Conservation (phyloP, 2,888 invertebrate genomes). For the Campoplex capitator region DNA sequence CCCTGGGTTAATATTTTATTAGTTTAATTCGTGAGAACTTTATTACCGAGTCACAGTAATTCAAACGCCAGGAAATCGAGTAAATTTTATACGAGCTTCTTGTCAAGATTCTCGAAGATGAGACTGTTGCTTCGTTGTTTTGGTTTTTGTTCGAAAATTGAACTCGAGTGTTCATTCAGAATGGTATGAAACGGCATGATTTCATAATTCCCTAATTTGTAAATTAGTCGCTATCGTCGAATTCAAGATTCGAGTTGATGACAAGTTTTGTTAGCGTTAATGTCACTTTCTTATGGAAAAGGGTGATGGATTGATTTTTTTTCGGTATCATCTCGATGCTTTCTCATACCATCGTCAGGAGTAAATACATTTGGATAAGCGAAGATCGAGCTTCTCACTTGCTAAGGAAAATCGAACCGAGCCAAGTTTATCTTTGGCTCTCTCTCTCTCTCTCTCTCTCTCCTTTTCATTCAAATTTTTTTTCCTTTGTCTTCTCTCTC, state of each 20-base stretch:
- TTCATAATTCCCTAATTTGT: slow-evolving; percentile 28
- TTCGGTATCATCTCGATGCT: neutral
- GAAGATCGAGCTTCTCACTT: slow-evolving; percentile 48
- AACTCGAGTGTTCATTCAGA: neutral
- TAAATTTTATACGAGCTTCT: slow-evolving; percentile 46
- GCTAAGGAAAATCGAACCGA: slow-evolving; percentile 49
- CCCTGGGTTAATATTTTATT: slow-evolving; percentile 46
- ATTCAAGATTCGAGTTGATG: slow-evolving; percentile 34
- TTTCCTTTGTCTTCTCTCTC: neutral
- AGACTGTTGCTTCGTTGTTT: slow-evolving; percentile 3
- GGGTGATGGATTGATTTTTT: slow-evolving; percentile 1
- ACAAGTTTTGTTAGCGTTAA: neutral
- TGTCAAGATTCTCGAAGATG: neutral
- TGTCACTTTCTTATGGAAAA: neutral
- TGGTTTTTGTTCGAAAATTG: neutral
- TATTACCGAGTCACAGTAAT: slow-evolving; percentile 29
- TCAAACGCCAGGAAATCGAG: slow-evolving; percentile 29
- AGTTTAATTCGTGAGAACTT: slow-evolving; percentile 50
- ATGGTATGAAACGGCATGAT: neutral
- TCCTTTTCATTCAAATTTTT: slow-evolving; percentile 46
- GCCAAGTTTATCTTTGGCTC: slow-evolving; percentile 9
- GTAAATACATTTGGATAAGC: slow-evolving; percentile 65
- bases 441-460: neutral
- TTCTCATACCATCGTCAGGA: slow-evolving; percentile 12
- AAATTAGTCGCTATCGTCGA: slow-evolving; percentile 48